phyloP scores from a whole-genome alignment of 2,888 invertebrate genomes.

The Troides aeacus region DNA sequence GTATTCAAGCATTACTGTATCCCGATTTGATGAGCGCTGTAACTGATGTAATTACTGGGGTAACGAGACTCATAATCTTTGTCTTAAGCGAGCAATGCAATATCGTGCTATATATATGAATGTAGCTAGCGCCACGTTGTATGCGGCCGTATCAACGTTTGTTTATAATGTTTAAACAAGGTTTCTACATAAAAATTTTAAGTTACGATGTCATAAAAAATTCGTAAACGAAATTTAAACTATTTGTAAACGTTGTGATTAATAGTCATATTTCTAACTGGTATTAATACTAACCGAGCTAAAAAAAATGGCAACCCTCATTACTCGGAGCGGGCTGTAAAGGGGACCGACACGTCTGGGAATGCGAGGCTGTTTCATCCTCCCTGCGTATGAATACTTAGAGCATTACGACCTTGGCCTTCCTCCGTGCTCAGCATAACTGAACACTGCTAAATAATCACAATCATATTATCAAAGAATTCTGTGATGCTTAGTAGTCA shows the following conservation, averaged over 20 bases:
- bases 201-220: no score
- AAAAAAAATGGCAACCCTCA: background rate
- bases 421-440: slow-evolving; percentile 27
- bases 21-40: no score
- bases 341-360: slow-evolving; percentile 31
- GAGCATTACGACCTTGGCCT: slow-evolving; percentile 36
- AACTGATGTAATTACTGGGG: no score
- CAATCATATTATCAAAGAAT: slow-evolving; percentile 32
- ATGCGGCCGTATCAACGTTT: background rate
- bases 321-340: slow-evolving; percentile 9
- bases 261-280: background rate
- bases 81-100: no score
- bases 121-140: no score
- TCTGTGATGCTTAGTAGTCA: background rate
- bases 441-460: slow-evolving; percentile 36
- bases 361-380: slow-evolving; percentile 36
- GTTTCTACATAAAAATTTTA: no score
- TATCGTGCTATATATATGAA: no score
- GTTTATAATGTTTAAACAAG: background rate
- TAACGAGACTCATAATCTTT: no score
- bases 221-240: no score
- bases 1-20: no score
- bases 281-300: background rate
- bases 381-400: slow-evolving; percentile 30
- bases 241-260: background rate